Percentiles rank a stretch among this genome's conserved stretches.
Conservation (phyloP, 2,113 vertebrate genomes). For the Oncorhynchus gorbuscha region DNA sequence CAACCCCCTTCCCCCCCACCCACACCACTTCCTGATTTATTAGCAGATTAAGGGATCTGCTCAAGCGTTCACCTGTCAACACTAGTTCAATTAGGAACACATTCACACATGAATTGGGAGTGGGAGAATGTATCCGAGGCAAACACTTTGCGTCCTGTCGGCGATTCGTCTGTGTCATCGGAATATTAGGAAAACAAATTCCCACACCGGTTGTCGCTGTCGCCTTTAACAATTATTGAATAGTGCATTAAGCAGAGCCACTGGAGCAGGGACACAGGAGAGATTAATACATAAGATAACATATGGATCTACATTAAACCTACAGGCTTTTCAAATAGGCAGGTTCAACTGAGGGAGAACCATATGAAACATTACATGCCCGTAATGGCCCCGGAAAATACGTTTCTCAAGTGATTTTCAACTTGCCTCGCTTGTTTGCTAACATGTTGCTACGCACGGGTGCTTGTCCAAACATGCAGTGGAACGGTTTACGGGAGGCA, state of each 20-base stretch:
- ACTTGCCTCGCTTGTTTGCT: background rate
- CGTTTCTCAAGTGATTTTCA: background rate
- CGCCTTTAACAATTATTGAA: constrained; percentile 75
- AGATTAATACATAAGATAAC: constrained; percentile 52
- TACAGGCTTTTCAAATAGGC: background rate
- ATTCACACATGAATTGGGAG: constrained; percentile 76
- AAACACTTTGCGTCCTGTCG: constrained; percentile 61
- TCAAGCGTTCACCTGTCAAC: constrained; percentile 74
- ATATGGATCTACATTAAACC: constrained; percentile 9
- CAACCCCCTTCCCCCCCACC: constrained; percentile 2
- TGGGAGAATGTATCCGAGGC: constrained; percentile 60
- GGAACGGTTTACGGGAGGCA: background rate
- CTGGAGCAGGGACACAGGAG: constrained; percentile 34
- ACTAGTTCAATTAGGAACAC: constrained; percentile 72
- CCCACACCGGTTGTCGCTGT: constrained; percentile 32
- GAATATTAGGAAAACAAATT: constrained; percentile 71
- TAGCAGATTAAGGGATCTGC: constrained; percentile 72
- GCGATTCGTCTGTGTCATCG: constrained; percentile 61
- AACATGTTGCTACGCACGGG: background rate
- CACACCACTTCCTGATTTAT: constrained; percentile 69
- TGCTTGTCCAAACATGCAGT: background rate
- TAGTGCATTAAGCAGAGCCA: constrained; percentile 46
- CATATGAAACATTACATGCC: constrained; percentile 22
- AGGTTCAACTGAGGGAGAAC: background rate
- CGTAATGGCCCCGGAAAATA: background rate